Percentiles rank a stretch among this genome's conserved stretches.
These are phyloP conservation scores for Thera britannica DNA, from an alignment of 2,888 invertebrate species.

Conservation along the genomic window DNA sequence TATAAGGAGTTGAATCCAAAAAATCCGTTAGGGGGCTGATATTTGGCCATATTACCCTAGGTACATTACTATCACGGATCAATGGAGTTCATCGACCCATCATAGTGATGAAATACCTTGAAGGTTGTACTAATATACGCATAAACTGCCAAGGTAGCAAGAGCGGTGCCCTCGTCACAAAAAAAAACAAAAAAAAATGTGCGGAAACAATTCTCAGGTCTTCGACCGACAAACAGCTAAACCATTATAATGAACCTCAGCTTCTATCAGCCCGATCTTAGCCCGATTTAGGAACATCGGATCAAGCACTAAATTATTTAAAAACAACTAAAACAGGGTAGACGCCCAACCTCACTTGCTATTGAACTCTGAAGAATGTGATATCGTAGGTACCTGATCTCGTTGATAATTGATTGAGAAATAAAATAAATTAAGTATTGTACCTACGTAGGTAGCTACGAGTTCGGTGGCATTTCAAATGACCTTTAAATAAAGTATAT, in stretches of 20 bases:
- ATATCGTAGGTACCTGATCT: slow-evolving; percentile 21
- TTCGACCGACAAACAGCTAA: slow-evolving; percentile 57
- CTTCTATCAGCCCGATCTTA: slow-evolving; percentile 4
- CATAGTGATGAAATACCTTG: slow-evolving; percentile 69
- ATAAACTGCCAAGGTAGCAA: slow-evolving; percentile 46
- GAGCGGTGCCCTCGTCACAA: slow-evolving; percentile 62
- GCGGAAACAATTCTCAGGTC: slow-evolving; percentile 63
- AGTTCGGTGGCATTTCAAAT: slow-evolving; percentile 29
- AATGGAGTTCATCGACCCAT: slow-evolving; percentile 68
- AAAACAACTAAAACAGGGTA: slow-evolving; percentile 43
- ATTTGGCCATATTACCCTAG: too few species aligned
- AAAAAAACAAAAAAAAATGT: slow-evolving; percentile 51
- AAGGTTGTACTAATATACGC: slow-evolving; percentile 66
- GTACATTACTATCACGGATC: slow-evolving; percentile 44
- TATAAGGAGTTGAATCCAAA: too few species aligned
- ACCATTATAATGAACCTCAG: slow-evolving; percentile 43
- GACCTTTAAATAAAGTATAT: slow-evolving; percentile 23
- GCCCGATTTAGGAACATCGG: slow-evolving; percentile 27
- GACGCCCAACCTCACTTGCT: slow-evolving; percentile 51
- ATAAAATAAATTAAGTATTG: slow-evolving; percentile 25
- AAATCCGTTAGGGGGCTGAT: too few species aligned
- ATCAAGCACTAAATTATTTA: slow-evolving; percentile 35
- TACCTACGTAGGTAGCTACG: slow-evolving; percentile 7
- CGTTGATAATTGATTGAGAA: slow-evolving; percentile 23
- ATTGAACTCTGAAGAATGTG: slow-evolving; percentile 50